Conservation (phyloP, 1,140 invertebrate species). For the Magallana angulata region DNA sequence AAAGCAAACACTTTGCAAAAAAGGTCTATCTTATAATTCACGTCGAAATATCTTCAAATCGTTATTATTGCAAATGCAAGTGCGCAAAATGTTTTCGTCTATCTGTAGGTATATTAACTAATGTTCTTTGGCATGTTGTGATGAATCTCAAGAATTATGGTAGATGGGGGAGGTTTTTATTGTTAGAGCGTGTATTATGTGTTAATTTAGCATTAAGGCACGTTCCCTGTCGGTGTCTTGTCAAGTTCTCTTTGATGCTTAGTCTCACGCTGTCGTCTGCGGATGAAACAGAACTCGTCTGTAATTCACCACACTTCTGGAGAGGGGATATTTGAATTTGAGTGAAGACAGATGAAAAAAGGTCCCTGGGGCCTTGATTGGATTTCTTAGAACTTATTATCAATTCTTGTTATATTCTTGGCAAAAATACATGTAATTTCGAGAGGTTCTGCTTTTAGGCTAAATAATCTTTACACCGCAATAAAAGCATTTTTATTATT, state of each 20-base stretch:
- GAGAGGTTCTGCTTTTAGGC: too few species aligned
- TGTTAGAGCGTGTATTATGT: slow-evolving; percentile 21
- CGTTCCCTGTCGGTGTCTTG: slow-evolving; percentile 16
- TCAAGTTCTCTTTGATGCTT: slow-evolving; percentile 15
- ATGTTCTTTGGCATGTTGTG: background rate
- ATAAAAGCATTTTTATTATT: too few species aligned
- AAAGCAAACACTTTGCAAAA: background rate
- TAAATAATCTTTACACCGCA: too few species aligned
- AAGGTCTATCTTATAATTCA: background rate
- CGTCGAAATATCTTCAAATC: background rate
- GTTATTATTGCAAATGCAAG: background rate
- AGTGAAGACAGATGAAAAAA: slow-evolving; percentile 15
- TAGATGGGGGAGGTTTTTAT: slow-evolving; percentile 20
- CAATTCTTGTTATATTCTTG: too few species aligned
- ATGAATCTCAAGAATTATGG: background rate
- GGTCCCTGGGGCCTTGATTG: too few species aligned
- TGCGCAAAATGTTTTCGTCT: background rate
- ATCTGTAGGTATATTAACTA: background rate
- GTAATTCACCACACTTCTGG: background rate
- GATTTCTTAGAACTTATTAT: too few species aligned
- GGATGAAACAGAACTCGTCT: slow-evolving; percentile 7
- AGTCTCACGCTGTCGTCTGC: slow-evolving; percentile 34
- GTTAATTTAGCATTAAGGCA: slow-evolving; percentile 19
- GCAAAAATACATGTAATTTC: too few species aligned
- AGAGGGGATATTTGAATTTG: background rate